phyloP scores from a whole-genome alignment of 2,888 invertebrate species.

The Pollenia labialis region DNA sequence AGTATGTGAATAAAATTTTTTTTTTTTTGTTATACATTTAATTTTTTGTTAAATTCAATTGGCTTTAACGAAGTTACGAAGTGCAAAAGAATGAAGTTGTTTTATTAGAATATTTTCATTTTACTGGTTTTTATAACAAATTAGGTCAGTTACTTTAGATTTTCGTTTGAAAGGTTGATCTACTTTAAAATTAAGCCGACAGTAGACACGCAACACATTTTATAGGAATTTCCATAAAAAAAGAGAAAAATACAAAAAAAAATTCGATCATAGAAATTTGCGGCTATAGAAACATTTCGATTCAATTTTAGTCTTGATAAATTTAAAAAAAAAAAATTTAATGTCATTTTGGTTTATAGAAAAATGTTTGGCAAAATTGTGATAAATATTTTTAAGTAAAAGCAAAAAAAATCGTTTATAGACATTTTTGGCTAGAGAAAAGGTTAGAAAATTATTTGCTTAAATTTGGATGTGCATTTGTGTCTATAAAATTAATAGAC shows the following conservation, averaged over 20 bases:
- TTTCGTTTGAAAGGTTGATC: neutral
- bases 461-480: too few relatives aligned
- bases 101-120: conserved; percentile 14
- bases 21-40: neutral
- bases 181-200: conserved; percentile 15
- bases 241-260: neutral
- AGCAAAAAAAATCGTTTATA: too few relatives aligned
- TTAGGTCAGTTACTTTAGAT: conserved; percentile 38
- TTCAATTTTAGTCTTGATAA: too few relatives aligned
- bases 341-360: too few relatives aligned
- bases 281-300: too few relatives aligned
- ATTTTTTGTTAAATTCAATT: neutral
- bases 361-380: too few relatives aligned
- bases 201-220: conserved; percentile 18
- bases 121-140: conserved; percentile 10
- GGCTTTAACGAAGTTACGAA: neutral
- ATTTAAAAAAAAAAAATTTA: too few relatives aligned
- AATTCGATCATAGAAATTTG: too few relatives aligned
- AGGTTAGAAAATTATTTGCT: too few relatives aligned
- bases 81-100: conserved; percentile 4
- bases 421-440: too few relatives aligned
- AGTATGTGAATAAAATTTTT: neutral
- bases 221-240: conserved; percentile 29
- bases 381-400: too few relatives aligned
- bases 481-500: too few relatives aligned